Percentiles rank a stretch among this genome's conserved stretches.
These are phyloP conservation scores for Drosophila tanythrix DNA, from an alignment of 2,888 invertebrate species.

Conservation along the genomic window DNA sequence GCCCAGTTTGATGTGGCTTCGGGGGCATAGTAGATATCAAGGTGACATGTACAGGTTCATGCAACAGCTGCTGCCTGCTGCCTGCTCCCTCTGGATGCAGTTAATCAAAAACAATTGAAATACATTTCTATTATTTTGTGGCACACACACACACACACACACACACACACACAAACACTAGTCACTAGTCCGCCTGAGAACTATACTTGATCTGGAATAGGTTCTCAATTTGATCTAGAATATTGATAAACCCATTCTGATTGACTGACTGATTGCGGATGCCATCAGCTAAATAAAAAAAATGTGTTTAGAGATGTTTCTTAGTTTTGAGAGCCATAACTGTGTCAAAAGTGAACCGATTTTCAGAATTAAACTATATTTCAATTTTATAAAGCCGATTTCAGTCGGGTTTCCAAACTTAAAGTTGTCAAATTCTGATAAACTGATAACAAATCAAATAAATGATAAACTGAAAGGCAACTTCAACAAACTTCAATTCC, in stretches of 20 bases:
- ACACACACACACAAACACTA: neutral
- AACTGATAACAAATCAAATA: neutral
- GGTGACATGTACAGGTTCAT: conserved; percentile 32
- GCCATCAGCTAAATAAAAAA: too few relatives aligned
- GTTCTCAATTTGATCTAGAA: neutral
- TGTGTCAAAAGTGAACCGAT: neutral
- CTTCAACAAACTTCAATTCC: too few relatives aligned
- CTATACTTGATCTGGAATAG: neutral
- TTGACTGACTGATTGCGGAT: neutral
- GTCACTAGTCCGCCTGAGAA: neutral
- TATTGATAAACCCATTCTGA: neutral
- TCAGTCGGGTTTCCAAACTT: neutral
- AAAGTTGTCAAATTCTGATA: neutral
- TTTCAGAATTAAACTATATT: neutral
- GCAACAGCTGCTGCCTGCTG: conserved; percentile 49
- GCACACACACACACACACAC: neutral
- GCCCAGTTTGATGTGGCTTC: conserved; percentile 31
- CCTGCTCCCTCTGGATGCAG: neutral
- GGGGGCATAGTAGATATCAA: conserved; percentile 8
- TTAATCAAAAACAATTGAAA: conserved; percentile 19
- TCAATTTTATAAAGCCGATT: neutral
- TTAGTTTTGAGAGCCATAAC: neutral
- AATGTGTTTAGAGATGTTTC: too few relatives aligned
- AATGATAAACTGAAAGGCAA: neutral
- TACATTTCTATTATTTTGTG: neutral